Base-by-base conservation (phyloP, 1,140 invertebrate genomes). In the Drosophila suzukii region DNA sequence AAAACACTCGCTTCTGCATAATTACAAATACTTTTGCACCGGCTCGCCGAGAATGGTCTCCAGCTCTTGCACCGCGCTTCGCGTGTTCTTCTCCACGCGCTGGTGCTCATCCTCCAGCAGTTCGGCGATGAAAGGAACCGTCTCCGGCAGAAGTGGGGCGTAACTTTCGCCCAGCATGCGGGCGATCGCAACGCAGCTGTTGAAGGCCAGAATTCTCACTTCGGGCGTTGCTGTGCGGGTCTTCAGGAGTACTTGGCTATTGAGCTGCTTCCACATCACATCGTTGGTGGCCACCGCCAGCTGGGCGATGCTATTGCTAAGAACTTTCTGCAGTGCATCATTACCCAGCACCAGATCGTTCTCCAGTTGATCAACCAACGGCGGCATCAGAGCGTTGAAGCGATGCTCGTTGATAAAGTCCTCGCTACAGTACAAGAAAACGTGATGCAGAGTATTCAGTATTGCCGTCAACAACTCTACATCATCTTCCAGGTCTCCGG, bases 191-290 rank as follows among this genome's bases (percentile, higher is more conserved):
- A 95, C 94, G 75, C 97, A 91, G 61, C 94, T 94, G 62, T 95
- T 93, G 36, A 96, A 92, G 2, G 95, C 93, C 30, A 93, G 79
- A 8, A 95, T 93, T 72, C 92, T 93, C 54, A 95, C 94, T 70
- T 94, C 93, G 1, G 96, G 93, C 55, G 95, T 94, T 75, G 94
- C 94, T 81, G 97, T 95, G 73, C 97, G 94, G 0, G 97, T 97
- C 93, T 98, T 98, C 46, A 98, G 93, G 15, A 98, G 93, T 55
- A 98, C 95, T 92, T 98, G 97, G 92, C 98, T 97, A 88, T 98
- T 97, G 4, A 98, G 93, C 77, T 96, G 94, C 90, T 98, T 98
- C 95, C 97, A 98, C 4, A 97, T 89, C 0, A 96, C 94, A 90
- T 98, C 97, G 83, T 98, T 97, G 7, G 94, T 95, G 13, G 95